phyloP scores from a whole-genome alignment of 2,888 invertebrate species.

The Panorpa germanica region DNA sequence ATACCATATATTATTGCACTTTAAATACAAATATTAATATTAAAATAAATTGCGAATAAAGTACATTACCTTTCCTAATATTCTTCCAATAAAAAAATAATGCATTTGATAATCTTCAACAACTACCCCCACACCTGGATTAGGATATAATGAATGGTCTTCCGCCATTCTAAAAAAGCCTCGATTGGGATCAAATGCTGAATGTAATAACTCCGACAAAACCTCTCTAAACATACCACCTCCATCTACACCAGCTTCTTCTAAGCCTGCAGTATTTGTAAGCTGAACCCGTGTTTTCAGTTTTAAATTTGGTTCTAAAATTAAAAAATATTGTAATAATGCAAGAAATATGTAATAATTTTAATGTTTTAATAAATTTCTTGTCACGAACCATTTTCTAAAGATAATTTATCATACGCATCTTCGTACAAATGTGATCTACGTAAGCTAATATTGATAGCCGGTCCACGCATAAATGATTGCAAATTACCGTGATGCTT shows the following conservation, averaged over 20 bases:
- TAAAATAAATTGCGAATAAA: too few relatives aligned
- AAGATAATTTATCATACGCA: slow-evolving; percentile 83
- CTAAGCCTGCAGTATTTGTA: slow-evolving; percentile 75
- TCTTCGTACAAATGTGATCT: slow-evolving; percentile 95
- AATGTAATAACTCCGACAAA: slow-evolving; percentile 79
- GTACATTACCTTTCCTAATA: slow-evolving; percentile 69
- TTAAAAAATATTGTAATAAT: slow-evolving; percentile 1
- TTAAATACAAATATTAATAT: too few relatives aligned
- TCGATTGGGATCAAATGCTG: slow-evolving; percentile 90
- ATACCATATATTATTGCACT: slow-evolving; percentile 7
- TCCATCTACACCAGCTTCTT: slow-evolving; percentile 94
- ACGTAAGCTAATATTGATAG: slow-evolving; percentile 57
- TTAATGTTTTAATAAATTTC: background rate
- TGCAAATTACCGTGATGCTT: slow-evolving; percentile 44
- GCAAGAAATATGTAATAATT: background rate
- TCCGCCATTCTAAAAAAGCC: slow-evolving; percentile 80
- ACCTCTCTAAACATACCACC: slow-evolving; percentile 95
- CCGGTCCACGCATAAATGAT: slow-evolving; percentile 56
- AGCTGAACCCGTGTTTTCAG: slow-evolving; percentile 75
- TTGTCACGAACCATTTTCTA: slow-evolving; percentile 54
- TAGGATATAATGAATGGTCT: slow-evolving; percentile 89
- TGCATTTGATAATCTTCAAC: slow-evolving; percentile 75
- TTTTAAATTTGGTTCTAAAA: slow-evolving; percentile 67
- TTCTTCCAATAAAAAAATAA: slow-evolving; percentile 85
- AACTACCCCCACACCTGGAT: slow-evolving; percentile 78